Evolutionary conservation across 2,888 invertebrate species (phyloP).

Genomic region (Liopterus haemorrhoidalis): DNA sequence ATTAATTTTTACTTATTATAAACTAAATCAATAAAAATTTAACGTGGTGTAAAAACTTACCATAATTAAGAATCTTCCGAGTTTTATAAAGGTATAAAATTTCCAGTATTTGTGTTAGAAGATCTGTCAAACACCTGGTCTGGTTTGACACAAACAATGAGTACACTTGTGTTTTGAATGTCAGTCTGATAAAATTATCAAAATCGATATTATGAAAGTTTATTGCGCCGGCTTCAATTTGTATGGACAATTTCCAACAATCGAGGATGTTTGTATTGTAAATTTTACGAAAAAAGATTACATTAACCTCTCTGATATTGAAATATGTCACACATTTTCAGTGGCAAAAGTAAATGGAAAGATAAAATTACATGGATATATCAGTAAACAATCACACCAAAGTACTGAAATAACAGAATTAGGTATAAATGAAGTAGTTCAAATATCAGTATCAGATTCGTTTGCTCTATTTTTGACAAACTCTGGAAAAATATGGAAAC

Average conservation of each 20-base stretch:
- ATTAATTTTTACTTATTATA: too few species aligned
- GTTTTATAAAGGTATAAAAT: conserved; percentile 1
- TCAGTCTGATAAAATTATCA: conserved; percentile 21
- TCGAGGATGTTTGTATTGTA: conserved; percentile 30
- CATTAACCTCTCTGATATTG: conserved; percentile 33
- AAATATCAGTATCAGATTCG: conserved; percentile 8
- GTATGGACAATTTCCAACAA: conserved; percentile 39
- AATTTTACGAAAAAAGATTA: conserved; percentile 33
- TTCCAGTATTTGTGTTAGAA: not conserved
- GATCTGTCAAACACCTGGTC: conserved; percentile 3
- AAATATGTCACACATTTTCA: conserved; percentile 35
- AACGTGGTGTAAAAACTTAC: too few species aligned
- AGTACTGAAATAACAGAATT: conserved; percentile 13
- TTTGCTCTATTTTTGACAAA: conserved; percentile 14
- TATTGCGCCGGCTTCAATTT: conserved; percentile 44
- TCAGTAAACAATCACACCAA: conserved; percentile 2
- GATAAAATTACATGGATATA: conserved; percentile 13
- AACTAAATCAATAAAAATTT: conserved; percentile 7
- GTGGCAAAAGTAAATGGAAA: conserved; percentile 23
- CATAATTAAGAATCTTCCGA: conserved; percentile 13
- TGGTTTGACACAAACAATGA: conserved; percentile 17
- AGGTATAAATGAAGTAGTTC: conserved; percentile 3
- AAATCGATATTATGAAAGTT: conserved; percentile 43
- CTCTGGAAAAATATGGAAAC: conserved; percentile 3
- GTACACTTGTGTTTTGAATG: conserved; percentile 20